A percentile compares a stretch with the other conserved stretches of the same genome.
Conservation (phyloP, 2,113 vertebrate species). For the Terrapene triunguis region DNA sequence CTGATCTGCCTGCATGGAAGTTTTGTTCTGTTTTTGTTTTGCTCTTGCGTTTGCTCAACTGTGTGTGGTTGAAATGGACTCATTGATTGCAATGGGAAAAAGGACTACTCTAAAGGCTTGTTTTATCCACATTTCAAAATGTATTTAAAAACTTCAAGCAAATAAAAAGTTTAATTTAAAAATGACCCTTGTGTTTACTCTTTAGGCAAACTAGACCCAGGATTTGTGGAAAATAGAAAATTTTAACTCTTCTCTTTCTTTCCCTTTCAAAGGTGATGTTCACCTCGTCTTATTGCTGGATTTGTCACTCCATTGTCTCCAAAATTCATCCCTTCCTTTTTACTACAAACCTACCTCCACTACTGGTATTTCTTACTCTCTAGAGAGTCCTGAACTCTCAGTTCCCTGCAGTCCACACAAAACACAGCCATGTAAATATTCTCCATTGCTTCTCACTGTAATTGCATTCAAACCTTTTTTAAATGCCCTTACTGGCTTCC, state of each 20-base stretch:
- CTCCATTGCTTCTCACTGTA: neutral
- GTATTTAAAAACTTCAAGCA: neutral
- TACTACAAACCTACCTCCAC: neutral
- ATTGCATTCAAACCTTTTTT: slow-evolving; percentile 27
- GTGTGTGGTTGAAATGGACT: neutral
- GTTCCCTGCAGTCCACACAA: slow-evolving; percentile 59
- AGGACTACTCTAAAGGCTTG: neutral
- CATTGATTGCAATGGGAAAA: neutral
- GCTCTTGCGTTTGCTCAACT: neutral
- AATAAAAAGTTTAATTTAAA: neutral
- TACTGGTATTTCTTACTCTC: neutral
- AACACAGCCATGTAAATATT: slow-evolving; percentile 73
- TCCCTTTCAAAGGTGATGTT: neutral
- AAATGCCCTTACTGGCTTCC: slow-evolving; percentile 58
- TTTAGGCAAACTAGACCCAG: neutral
- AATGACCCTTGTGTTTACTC: neutral
- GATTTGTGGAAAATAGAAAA: neutral
- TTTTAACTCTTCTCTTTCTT: neutral
- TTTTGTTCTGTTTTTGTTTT: neutral
- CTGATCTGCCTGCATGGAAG: neutral
- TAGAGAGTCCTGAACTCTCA: slow-evolving; percentile 19
- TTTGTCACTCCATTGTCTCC: neutral
- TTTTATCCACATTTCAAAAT: neutral
- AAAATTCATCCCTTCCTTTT: slow-evolving; percentile 33
- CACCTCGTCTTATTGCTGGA: neutral